A percentile compares a stretch with the other conserved stretches of the same genome.
These are phyloP conservation scores for Phrynocephalus versicolor DNA, from an alignment of 2,113 vertebrate genomes.

Conservation along the genomic window DNA sequence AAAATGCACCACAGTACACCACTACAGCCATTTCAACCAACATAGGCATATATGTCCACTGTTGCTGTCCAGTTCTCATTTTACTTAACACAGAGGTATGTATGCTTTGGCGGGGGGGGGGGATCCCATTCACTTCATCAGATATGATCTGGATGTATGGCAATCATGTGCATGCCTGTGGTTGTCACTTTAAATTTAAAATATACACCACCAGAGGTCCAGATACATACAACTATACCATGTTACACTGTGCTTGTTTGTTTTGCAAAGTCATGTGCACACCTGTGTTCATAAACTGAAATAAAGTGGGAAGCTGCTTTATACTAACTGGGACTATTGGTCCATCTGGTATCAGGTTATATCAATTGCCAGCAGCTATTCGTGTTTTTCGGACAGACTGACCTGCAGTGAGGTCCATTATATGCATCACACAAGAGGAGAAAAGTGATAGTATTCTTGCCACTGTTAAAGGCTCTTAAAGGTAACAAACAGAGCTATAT, in stretches of 20 bases:
- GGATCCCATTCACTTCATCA: neutral
- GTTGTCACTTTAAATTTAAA: neutral
- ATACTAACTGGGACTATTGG: too few relatives aligned
- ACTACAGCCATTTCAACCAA: neutral
- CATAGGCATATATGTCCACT: neutral
- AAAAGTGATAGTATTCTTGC: neutral
- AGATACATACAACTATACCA: neutral
- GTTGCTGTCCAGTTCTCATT: neutral
- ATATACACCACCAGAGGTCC: neutral
- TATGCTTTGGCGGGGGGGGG: too few relatives aligned
- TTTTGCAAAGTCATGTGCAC: neutral
- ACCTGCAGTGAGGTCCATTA: neutral
- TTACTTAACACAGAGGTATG: neutral
- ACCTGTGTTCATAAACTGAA: neutral
- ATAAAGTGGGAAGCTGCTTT: too few relatives aligned
- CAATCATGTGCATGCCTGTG: neutral
- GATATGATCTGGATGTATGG: neutral
- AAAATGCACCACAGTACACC: neutral
- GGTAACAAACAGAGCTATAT: slow-evolving; percentile 32
- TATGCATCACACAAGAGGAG: neutral
- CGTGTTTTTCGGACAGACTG: neutral
- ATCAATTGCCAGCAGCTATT: neutral
- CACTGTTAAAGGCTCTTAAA: slow-evolving; percentile 43
- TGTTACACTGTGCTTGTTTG: neutral
- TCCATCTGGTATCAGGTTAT: neutral